A percentile compares a stretch with the other conserved stretches of the same genome.
Evolutionary conservation across 2,888 invertebrate species (phyloP).

Genomic region (Frankliniella intonsa): DNA sequence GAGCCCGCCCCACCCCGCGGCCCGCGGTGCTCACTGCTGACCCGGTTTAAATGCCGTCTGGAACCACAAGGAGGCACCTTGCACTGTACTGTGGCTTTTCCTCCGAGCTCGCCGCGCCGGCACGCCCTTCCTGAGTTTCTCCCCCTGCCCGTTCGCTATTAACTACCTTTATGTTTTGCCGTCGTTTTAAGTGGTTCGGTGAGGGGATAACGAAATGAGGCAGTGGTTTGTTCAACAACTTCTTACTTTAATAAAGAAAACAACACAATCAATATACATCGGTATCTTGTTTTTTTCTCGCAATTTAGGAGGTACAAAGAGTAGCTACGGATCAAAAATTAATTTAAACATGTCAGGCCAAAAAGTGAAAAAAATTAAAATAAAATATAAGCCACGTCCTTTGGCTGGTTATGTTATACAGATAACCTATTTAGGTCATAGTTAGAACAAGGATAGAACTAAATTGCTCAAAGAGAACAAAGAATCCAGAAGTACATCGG

Average conservation of each 20-base stretch:
- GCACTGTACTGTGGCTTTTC: background rate
- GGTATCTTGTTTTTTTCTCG: background rate
- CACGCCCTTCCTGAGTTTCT: background rate
- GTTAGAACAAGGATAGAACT: background rate
- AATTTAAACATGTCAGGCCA: too few relatives aligned
- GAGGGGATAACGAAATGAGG: background rate
- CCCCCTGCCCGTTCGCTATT: background rate
- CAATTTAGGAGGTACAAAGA: constrained; percentile 9
- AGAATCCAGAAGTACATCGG: constrained; percentile 19
- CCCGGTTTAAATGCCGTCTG: constrained; percentile 6
- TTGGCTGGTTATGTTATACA: too few relatives aligned
- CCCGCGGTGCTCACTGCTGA: background rate
- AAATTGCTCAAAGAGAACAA: constrained; percentile 6
- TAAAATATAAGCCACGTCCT: too few relatives aligned
- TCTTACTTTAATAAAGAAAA: constrained; percentile 26
- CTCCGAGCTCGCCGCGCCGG: too few relatives aligned
- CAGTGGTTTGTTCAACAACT: constrained; percentile 2
- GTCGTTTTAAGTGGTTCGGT: background rate
- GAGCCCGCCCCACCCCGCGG: background rate
- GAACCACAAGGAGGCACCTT: background rate
- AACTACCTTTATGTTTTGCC: background rate
- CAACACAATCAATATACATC: constrained; percentile 18
- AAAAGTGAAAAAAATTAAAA: too few relatives aligned
- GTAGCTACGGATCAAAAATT: background rate
- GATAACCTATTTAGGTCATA: too few relatives aligned